These are phyloP conservation scores for Adelphocoris suturalis DNA, from an alignment of 2,888 invertebrate species.

Conservation along the genomic window DNA sequence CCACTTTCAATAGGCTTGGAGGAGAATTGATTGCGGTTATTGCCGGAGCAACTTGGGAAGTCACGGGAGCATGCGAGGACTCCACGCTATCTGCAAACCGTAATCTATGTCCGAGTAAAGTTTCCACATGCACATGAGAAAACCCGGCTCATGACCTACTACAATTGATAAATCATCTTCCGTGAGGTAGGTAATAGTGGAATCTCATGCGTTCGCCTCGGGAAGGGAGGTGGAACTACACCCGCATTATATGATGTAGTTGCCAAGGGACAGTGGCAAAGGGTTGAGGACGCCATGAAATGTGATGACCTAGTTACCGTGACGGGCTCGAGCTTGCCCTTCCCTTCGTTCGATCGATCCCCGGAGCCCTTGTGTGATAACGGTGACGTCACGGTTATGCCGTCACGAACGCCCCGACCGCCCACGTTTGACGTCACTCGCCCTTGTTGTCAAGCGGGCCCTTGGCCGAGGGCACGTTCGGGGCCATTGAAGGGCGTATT, in stretches of 20 bases:
- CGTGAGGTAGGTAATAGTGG: slow-evolving; percentile 38
- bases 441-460: slow-evolving; percentile 57
- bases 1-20: slow-evolving; percentile 35
- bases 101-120: slow-evolving; percentile 20
- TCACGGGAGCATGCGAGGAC: slow-evolving; percentile 33
- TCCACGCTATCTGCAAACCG: slow-evolving; percentile 26
- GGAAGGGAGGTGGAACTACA: not conserved
- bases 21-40: slow-evolving; percentile 20
- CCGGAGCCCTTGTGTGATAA: not conserved
- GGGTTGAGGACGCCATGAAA: slow-evolving; percentile 49
- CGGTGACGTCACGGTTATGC: slow-evolving; percentile 16
- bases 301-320: slow-evolving; percentile 58
- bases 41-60: not conserved
- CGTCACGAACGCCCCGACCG: slow-evolving; percentile 46
- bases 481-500: slow-evolving; percentile 45
- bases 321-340: slow-evolving; percentile 45
- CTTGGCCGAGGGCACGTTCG: slow-evolving; percentile 53
- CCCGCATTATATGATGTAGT: slow-evolving; percentile 38
- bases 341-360: slow-evolving; percentile 14
- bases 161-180: slow-evolving; percentile 47
- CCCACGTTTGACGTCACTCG: slow-evolving; percentile 48
- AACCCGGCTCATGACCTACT: not conserved
- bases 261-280: not conserved
- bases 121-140: slow-evolving; percentile 40
- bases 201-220: not conserved